phyloP scores from a whole-genome alignment of 2,888 invertebrate genomes.

The Drosophila paramelanica region DNA sequence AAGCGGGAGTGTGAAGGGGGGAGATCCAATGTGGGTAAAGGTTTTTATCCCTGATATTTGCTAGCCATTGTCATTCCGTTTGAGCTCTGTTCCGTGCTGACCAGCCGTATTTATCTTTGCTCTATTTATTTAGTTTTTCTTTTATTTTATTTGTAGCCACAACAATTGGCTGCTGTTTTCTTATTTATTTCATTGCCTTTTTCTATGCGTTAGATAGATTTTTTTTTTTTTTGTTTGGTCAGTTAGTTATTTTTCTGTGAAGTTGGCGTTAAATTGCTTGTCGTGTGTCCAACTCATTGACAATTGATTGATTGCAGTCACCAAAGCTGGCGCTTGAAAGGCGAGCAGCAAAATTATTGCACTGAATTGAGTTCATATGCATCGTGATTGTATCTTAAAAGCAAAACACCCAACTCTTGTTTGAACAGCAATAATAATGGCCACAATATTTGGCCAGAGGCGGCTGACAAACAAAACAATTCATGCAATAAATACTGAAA shows the following conservation, averaged over 20 bases:
- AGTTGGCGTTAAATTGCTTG: conserved; percentile 71
- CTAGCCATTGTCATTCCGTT: conserved; percentile 49
- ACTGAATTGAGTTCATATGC: not conserved
- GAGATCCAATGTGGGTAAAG: conserved; percentile 29
- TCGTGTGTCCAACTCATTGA: conserved; percentile 54
- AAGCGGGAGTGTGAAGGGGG: not conserved
- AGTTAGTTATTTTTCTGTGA: conserved; percentile 20
- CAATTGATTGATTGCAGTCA: conserved; percentile 74
- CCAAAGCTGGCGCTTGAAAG: conserved; percentile 4
- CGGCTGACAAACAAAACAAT: conserved; percentile 11
- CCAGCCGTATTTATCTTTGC: conserved; percentile 43
- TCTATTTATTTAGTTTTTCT: conserved; percentile 44
- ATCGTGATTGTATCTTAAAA: no score
- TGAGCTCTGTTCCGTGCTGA: conserved; percentile 9
- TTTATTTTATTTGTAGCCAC: conserved; percentile 31
- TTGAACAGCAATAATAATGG: not conserved
- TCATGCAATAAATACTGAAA: conserved; percentile 44
- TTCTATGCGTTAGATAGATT: conserved; percentile 27
- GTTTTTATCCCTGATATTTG: conserved; percentile 41
- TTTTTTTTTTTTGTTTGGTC: conserved; percentile 8
- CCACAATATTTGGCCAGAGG: not conserved
- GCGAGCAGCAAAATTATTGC: not conserved
- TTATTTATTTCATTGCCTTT: conserved; percentile 54
- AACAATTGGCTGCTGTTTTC: conserved; percentile 26
- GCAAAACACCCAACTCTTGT: no score